Conservation (phyloP, 2,113 vertebrate genomes). For the Seriola quinqueradiata region DNA sequence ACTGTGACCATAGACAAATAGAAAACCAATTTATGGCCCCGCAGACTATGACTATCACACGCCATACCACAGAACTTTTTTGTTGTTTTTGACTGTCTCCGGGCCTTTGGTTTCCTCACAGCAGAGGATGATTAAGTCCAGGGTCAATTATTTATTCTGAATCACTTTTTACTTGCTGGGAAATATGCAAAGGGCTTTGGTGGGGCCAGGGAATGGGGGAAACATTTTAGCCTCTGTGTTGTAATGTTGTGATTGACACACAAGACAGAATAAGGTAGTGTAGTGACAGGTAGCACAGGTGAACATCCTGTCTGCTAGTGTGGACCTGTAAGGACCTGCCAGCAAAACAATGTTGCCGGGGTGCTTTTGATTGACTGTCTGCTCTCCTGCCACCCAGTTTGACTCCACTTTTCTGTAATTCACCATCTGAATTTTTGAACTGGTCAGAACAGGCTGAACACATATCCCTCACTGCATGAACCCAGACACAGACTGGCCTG, state of each 20-base stretch:
- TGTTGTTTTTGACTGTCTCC: conserved; percentile 43
- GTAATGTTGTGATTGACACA: conserved; percentile 58
- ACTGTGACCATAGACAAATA: conserved; percentile 42
- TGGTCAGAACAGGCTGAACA: conserved; percentile 8
- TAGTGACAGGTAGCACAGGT: conserved; percentile 72
- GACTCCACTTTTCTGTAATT: conserved; percentile 8
- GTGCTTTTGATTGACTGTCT: conserved; percentile 45
- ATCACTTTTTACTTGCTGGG: conserved; percentile 44
- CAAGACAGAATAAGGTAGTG: conserved; percentile 40
- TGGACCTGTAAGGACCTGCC: conserved; percentile 81
- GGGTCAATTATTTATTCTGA: conserved; percentile 52
- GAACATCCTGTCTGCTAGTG: conserved; percentile 75
- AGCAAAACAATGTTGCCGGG: conserved; percentile 60
- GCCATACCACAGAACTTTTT: conserved; percentile 32
- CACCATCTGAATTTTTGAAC: background rate
- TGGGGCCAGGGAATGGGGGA: conserved; percentile 18
- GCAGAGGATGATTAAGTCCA: conserved; percentile 65
- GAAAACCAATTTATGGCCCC: conserved; percentile 1
- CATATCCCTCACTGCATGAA: background rate
- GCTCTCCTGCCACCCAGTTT: conserved; percentile 12
- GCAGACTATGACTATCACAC: conserved; percentile 48
- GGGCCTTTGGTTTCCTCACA: conserved; percentile 50
- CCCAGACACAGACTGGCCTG: background rate
- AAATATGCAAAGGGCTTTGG: conserved; percentile 38
- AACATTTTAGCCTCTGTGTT: conserved; percentile 18